phyloP scores from a whole-genome alignment of 2,888 invertebrate genomes.

The Folsomia manolachei region DNA sequence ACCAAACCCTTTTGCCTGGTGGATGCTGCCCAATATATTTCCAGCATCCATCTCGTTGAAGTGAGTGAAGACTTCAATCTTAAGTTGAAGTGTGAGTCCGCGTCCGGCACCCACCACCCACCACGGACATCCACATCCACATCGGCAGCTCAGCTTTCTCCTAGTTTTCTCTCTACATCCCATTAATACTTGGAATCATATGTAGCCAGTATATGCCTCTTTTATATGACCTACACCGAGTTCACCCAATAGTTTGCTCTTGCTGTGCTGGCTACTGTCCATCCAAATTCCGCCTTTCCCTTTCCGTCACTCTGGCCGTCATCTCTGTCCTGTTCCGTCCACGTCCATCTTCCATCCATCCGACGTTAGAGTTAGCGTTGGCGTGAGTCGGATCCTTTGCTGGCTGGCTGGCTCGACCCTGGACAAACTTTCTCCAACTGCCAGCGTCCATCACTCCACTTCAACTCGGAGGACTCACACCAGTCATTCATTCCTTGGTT shows the following conservation, averaged over 20 bases:
- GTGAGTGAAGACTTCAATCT: neutral
- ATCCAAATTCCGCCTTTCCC: conserved; percentile 10
- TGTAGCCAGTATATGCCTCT: no score
- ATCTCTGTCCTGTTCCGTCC: conserved; percentile 15
- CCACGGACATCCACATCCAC: neutral
- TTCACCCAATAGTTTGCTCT: neutral
- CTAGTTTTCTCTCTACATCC: neutral
- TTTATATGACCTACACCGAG: no score
- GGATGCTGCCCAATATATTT: no score
- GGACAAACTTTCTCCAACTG: neutral
- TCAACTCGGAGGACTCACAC: neutral
- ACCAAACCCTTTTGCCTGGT: no score
- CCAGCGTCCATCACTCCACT: neutral
- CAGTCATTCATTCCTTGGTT: neutral
- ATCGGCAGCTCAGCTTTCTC: neutral
- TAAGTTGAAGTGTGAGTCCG: neutral
- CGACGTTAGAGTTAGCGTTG: neutral
- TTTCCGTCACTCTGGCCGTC: conserved; percentile 16
- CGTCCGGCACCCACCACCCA: neutral
- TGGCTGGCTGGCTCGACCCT: neutral
- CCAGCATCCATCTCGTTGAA: neutral
- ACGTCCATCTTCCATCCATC: conserved; percentile 9
- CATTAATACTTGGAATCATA: neutral
- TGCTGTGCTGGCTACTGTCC: neutral
- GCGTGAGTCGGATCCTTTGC: no score